phyloP scores from a whole-genome alignment of 2,113 vertebrate genomes.

The Mirza zaza region DNA sequence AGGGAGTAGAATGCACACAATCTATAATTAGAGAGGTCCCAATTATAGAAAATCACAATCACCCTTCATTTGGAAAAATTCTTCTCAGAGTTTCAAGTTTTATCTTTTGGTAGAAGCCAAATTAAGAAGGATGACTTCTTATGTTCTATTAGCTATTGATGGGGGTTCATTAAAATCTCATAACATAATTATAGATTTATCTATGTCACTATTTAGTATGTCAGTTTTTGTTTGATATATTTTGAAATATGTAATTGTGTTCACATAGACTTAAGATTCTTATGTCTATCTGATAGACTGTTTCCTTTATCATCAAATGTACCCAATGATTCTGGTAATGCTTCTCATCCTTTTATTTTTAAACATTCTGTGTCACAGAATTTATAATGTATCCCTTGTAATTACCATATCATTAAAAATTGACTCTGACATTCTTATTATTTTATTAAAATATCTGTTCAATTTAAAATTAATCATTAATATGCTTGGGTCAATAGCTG shows the following conservation, averaged over 20 bases:
- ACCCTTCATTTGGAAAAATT: neutral
- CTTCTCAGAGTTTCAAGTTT: neutral
- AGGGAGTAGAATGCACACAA: neutral
- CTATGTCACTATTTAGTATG: neutral
- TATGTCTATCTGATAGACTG: neutral
- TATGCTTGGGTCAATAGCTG: neutral
- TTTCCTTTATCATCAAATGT: neutral
- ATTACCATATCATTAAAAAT: neutral
- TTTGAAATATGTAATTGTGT: neutral
- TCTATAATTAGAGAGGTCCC: neutral
- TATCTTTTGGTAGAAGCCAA: neutral
- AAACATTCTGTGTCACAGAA: neutral
- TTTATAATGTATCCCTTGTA: neutral
- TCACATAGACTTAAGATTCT: neutral
- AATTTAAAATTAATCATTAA: neutral
- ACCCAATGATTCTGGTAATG: neutral
- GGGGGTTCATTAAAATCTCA: neutral
- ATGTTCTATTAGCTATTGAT: neutral
- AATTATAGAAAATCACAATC: neutral
- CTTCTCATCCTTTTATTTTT: neutral
- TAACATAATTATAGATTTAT: neutral
- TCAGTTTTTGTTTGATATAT: neutral
- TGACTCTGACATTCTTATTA: neutral
- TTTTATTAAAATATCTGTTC: neutral
- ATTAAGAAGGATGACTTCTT: neutral